A percentile compares a stretch with the other conserved stretches of the same genome.
Conservation (phyloP, 1,140 invertebrate species). For the Drosophila miranda region DNA sequence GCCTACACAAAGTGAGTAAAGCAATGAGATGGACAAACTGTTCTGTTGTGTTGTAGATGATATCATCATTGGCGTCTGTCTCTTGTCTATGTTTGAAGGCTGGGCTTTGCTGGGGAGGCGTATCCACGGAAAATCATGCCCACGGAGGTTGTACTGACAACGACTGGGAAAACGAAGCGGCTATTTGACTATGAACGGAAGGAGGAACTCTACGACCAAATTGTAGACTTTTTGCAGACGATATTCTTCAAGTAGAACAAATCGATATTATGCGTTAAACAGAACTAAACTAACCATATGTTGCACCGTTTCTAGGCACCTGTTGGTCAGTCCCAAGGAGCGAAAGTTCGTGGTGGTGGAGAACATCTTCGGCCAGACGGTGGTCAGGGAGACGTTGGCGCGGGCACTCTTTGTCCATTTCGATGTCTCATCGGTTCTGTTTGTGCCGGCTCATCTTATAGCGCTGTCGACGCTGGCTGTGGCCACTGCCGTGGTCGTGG, state of each 20-base stretch:
- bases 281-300: constrained; percentile 14
- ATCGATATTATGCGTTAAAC: not conserved
- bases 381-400: constrained; percentile 92
- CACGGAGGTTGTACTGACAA: constrained; percentile 88
- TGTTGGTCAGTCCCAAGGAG: constrained; percentile 96
- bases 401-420: constrained; percentile 96
- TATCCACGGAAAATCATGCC: constrained; percentile 93
- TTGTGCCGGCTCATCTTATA: constrained; percentile 91
- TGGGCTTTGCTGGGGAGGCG: constrained; percentile 95
- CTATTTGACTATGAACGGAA: constrained; percentile 88
- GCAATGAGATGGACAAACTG: not conserved
- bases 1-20: constrained; percentile 95
- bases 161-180: constrained; percentile 85
- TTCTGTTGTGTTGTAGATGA: constrained; percentile 24
- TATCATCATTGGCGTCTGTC: constrained; percentile 54
- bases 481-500: constrained; percentile 91
- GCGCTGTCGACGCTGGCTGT: constrained; percentile 89
- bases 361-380: constrained; percentile 91
- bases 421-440: constrained; percentile 90
- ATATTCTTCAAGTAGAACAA: constrained; percentile 93
- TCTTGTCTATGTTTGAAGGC: constrained; percentile 84
- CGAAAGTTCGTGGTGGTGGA: constrained; percentile 95
- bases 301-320: constrained; percentile 85
- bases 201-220: constrained; percentile 92
- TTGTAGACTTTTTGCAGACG: constrained; percentile 94